Evolutionary conservation across 35 echinoderm and acorn worm genomes (phyloP).

Genomic region (Lytechinus pictus): DNA sequence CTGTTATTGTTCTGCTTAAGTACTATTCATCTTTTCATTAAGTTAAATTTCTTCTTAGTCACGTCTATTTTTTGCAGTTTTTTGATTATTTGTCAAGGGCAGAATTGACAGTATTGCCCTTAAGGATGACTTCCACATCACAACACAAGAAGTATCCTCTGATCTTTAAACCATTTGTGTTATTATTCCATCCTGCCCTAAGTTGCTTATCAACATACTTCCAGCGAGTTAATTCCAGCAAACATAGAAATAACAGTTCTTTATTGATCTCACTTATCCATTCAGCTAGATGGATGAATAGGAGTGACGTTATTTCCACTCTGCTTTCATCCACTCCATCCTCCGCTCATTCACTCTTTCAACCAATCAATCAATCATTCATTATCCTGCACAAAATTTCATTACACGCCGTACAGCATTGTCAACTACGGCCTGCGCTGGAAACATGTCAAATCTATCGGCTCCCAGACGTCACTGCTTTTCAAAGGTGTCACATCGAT

Average conservation of each 20-base stretch:
- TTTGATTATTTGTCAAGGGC: no score
- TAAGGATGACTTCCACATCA: background rate
- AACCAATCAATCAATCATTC: constrained; percentile 4
- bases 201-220: background rate
- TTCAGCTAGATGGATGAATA: background rate
- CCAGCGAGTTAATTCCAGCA: background rate
- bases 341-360: background rate
- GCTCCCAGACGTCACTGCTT: background rate
- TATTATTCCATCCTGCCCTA: background rate
- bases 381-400: background rate
- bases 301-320: background rate
- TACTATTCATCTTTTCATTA: no score
- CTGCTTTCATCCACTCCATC: background rate
- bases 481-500: background rate
- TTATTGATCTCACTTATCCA: background rate
- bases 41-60: no score
- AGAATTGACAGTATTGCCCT: no score
- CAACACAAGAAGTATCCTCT: background rate
- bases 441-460: constrained; percentile 4
- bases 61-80: no score
- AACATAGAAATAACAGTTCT: background rate
- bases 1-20: no score
- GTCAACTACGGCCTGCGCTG: background rate
- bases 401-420: background rate
- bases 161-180: background rate